Conservation (phyloP, 2,113 vertebrate species). For the Ceuthmochares aereus region DNA sequence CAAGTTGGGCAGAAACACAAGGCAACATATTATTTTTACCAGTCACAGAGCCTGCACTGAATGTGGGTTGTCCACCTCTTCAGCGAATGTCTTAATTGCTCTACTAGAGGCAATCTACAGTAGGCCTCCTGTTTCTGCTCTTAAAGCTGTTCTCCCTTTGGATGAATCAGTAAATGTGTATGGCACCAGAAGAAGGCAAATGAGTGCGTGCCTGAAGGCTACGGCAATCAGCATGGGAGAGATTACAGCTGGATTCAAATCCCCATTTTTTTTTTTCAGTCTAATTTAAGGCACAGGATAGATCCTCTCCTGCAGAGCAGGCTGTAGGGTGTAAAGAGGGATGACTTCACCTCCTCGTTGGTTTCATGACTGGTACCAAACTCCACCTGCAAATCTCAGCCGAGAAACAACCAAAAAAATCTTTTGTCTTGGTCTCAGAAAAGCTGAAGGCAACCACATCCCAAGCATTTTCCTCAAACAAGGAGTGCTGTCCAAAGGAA, state of each 20-base stretch:
- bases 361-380: not conserved
- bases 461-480: not conserved
- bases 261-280: not conserved
- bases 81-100: not conserved
- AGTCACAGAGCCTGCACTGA: not conserved
- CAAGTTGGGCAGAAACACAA: not conserved
- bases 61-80: not conserved
- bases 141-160: not conserved
- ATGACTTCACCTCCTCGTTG: constrained; percentile 6
- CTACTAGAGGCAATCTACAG: not conserved
- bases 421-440: not conserved
- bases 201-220: not conserved
- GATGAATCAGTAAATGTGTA: not conserved
- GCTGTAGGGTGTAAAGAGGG: not conserved
- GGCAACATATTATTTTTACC: not conserved
- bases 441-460: constrained; percentile 6
- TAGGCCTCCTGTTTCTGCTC: not conserved
- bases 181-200: not conserved
- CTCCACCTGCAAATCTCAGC: not conserved
- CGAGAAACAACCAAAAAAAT: not conserved
- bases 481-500: not conserved
- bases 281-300: not conserved
- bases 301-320: not conserved
- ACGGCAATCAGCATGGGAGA: not conserved
- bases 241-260: not conserved